These are phyloP conservation scores for Panzeria rudis DNA, from an alignment of 2,888 invertebrate species.

Conservation along the genomic window DNA sequence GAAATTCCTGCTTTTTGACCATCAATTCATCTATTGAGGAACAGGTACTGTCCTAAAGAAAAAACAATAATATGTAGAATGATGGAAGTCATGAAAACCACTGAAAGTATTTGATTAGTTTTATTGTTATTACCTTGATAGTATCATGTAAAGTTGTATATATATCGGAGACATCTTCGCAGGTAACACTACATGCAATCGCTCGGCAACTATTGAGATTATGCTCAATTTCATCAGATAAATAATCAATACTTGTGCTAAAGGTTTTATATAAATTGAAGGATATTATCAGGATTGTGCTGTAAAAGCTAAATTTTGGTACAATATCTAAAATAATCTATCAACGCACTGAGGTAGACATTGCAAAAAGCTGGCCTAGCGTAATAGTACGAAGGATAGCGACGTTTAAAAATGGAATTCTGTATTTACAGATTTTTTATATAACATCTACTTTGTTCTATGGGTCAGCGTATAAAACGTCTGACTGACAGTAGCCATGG, in stretches of 20 bases:
- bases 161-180: slow-evolving; percentile 63
- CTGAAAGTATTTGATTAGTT: background rate
- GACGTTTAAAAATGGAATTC: too few relatives aligned
- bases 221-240: background rate
- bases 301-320: too few relatives aligned
- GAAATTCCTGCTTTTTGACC: slow-evolving; percentile 74
- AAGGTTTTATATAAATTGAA: background rate
- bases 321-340: too few relatives aligned
- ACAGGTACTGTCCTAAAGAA: slow-evolving; percentile 71
- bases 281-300: slow-evolving; percentile 13
- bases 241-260: background rate
- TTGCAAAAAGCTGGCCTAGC: too few relatives aligned
- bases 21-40: slow-evolving; percentile 68
- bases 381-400: too few relatives aligned
- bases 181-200: slow-evolving; percentile 67
- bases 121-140: slow-evolving; percentile 59
- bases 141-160: slow-evolving; percentile 54
- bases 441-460: too few relatives aligned
- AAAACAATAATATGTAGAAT: background rate
- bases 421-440: too few relatives aligned
- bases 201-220: slow-evolving; percentile 66
- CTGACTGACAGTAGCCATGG: too few relatives aligned
- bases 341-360: too few relatives aligned
- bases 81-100: too few relatives aligned
- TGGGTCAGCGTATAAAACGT: too few relatives aligned